phyloP scores from a whole-genome alignment of 2,888 invertebrate genomes.

The Polyommatus iphigenia region DNA sequence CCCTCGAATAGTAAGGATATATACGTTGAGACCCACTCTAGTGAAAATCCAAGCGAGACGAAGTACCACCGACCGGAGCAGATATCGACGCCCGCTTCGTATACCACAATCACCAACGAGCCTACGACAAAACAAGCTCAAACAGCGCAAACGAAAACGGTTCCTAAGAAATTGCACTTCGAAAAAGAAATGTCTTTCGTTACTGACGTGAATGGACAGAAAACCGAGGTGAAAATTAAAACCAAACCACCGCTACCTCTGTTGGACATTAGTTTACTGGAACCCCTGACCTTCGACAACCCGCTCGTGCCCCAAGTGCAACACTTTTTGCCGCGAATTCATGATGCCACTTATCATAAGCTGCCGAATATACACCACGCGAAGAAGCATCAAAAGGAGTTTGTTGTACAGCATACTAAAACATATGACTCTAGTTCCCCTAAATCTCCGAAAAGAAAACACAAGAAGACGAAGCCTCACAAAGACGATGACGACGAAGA shows the following conservation, averaged over 20 bases:
- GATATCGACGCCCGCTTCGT: conserved; percentile 30
- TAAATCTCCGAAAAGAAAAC: conserved; percentile 46
- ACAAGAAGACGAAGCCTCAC: conserved; percentile 49
- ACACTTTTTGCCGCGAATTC: conserved; percentile 69
- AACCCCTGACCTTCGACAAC: conserved; percentile 70
- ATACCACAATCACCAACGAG: conserved; percentile 32
- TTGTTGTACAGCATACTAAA: conserved; percentile 57
- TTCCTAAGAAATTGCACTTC: conserved; percentile 48
- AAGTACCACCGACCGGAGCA: conserved; percentile 50
- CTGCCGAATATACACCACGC: conserved; percentile 52
- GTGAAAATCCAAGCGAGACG: conserved; percentile 47
- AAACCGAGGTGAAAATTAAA: conserved; percentile 59
- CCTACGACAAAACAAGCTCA: conserved; percentile 41
- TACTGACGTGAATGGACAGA: conserved; percentile 62
- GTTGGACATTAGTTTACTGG: conserved; percentile 65
- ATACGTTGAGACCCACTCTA: conserved; percentile 50
- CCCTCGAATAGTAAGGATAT: conserved; percentile 54
- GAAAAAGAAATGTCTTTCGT: conserved; percentile 50
- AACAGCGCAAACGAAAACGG: conserved; percentile 32
- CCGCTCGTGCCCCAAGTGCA: conserved; percentile 74
- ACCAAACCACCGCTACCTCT: conserved; percentile 64
- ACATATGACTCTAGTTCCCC: conserved; percentile 53
- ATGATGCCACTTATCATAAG: conserved; percentile 59
- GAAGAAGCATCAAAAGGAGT: conserved; percentile 59
- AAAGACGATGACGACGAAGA: conserved; percentile 51